Base-by-base conservation (phyloP, 2,888 invertebrate genomes). In the Gymnosoma rotundatum region DNA sequence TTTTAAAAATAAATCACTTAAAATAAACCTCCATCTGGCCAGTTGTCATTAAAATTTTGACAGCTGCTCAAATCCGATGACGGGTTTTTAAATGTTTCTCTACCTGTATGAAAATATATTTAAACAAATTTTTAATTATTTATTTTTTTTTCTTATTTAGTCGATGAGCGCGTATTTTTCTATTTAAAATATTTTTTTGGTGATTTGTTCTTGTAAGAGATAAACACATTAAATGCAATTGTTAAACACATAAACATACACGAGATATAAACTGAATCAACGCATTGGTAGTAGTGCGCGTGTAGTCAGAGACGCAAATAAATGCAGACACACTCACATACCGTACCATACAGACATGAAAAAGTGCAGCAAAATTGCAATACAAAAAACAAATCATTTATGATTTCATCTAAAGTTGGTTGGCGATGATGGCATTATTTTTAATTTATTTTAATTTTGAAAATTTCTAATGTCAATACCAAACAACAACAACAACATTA, bases 271-370 rank as follows among this genome's bases (percentile, higher is more conserved):
- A 32, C 20, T 56, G 38, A 58, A 42, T 8, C 3, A 16, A 60
- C 72, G 61, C 50, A 48, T 9, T 64, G 6, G 82, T 85, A 36
- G 82, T 82, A 76, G 82, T 85, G 82, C 82, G 85, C 82, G 85
- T 85, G 82, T 66, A 78, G 20, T 64, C 36, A 38, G 64, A 78
- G 61, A 38, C 20, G 25, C 36, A 80, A 42, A 50, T 42, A 64
- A 25, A n/a, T 4, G 61, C 10, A 80, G 20, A 48, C 7, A 52
- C 18, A 52, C 18, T n/a, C 10, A 52, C 0, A 18, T 5, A 4
- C 20, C 20, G 18, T 18, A 52, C 6, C 7, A 32, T 32, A 8
- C 32, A 32, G 32, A 5, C 32, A 32, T 32, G 32, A 32, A 32
- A 32, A 32, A 32, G 32, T 32, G 32, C 32, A 32, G 2, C 32